phyloP scores from a whole-genome alignment of 2,113 vertebrate genomes.

The Spilogale gracilis region DNA sequence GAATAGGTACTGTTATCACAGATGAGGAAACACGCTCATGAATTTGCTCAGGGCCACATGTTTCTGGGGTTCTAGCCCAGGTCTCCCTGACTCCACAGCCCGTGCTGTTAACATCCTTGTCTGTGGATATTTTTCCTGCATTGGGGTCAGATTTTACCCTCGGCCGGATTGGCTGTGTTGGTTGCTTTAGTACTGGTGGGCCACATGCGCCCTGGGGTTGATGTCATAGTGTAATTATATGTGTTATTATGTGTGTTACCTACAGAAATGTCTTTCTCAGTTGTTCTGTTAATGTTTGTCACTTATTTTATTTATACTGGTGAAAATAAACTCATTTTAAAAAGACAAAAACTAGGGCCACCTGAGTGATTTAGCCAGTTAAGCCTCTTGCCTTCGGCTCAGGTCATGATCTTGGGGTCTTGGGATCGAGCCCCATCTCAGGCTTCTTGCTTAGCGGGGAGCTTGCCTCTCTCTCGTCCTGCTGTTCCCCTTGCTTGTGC shows the following conservation, averaged over 20 bases:
- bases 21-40: neutral
- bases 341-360: neutral
- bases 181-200: neutral
- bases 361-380: neutral
- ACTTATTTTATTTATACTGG: neutral
- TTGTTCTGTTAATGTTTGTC: constrained; percentile 1
- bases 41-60: neutral
- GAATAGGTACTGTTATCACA: neutral
- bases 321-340: neutral
- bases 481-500: too few species aligned
- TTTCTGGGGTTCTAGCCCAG: neutral
- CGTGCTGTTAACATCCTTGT: neutral
- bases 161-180: neutral
- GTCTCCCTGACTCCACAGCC: neutral
- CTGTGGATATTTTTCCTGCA: neutral
- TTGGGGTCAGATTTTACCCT: neutral
- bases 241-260: neutral
- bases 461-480: too few species aligned
- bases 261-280: neutral
- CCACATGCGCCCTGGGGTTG: neutral
- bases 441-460: too few species aligned
- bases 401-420: too few species aligned
- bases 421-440: too few species aligned
- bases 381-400: neutral
- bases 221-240: neutral